These are phyloP conservation scores for Bujurquina vittata DNA, from an alignment of 2,113 vertebrate species.

Conservation along the genomic window DNA sequence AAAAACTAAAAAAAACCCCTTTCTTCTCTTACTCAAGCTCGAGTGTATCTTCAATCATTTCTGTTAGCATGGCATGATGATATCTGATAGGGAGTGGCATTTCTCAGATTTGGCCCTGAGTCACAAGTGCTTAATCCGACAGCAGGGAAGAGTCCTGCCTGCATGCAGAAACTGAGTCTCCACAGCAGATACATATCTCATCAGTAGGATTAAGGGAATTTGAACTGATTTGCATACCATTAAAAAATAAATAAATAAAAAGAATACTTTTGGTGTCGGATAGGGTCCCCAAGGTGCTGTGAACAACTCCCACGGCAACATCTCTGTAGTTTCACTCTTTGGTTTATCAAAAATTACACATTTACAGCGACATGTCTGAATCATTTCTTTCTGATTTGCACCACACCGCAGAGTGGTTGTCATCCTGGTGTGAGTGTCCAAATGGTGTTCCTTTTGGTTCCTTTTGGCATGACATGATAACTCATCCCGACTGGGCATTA, in stretches of 20 bases:
- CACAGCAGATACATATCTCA: constrained; percentile 43
- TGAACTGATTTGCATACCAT: constrained; percentile 32
- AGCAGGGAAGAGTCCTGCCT: neutral
- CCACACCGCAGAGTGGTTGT: neutral
- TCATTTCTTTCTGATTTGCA: neutral
- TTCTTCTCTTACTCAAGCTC: neutral
- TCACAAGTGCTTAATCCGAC: constrained; percentile 23
- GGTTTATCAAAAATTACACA: neutral
- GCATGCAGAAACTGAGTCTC: constrained; percentile 11
- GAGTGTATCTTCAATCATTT: constrained; percentile 7
- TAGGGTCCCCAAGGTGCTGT: neutral
- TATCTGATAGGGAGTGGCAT: constrained; percentile 11
- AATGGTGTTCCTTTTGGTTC: constrained; percentile 34
- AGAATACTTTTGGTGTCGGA: constrained; percentile 9
- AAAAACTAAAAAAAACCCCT: neutral
- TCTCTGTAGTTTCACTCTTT: neutral
- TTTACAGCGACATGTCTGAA: neutral
- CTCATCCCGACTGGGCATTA: constrained; percentile 4
- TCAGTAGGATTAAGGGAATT: constrained; percentile 32
- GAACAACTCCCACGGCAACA: neutral
- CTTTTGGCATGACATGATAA: constrained; percentile 15
- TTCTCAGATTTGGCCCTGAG: neutral
- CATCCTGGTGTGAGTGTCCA: neutral
- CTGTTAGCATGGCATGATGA: neutral
- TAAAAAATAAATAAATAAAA: neutral